A percentile compares a stretch with the other conserved stretches of the same genome.
These are phyloP conservation scores for Aphelinus atriplicis DNA, from an alignment of 1,140 invertebrate genomes.

Conservation along the genomic window DNA sequence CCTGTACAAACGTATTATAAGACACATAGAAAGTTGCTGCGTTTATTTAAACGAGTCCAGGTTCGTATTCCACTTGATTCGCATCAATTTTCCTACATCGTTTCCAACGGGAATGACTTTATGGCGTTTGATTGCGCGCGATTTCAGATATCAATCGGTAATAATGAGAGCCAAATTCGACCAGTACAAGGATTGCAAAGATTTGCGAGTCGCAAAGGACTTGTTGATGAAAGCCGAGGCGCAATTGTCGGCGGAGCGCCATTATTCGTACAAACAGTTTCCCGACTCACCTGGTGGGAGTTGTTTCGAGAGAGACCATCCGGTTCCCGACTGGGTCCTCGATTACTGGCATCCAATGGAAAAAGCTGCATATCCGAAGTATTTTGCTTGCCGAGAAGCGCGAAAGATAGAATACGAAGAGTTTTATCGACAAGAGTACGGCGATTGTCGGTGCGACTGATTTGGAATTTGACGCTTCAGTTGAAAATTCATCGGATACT, in stretches of 20 bases:
- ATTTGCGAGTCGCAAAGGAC: conserved; percentile 79
- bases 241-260: conserved; percentile 76
- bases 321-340: conserved; percentile 81
- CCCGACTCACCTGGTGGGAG: conserved; percentile 79
- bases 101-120: too few relatives aligned
- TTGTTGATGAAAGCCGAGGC: conserved; percentile 82
- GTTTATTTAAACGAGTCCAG: conserved; percentile 56
- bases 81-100: too few relatives aligned
- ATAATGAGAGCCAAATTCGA: conserved; percentile 87
- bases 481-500: too few relatives aligned
- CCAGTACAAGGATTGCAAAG: conserved; percentile 78
- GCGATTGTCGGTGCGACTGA: conserved; percentile 35
- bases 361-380: conserved; percentile 94
- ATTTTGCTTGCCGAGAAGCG: conserved; percentile 89
- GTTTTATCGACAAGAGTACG: conserved; percentile 86
- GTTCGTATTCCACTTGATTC: conserved; percentile 62
- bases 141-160: conserved; percentile 80
- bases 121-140: too few relatives aligned
- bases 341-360: conserved; percentile 95
- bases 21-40: conserved; percentile 71
- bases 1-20: conserved; percentile 75
- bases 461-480: conserved; percentile 4
- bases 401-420: conserved; percentile 91
- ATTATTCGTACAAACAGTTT: conserved; percentile 78
- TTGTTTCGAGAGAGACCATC: conserved; percentile 74